Base-by-base conservation (phyloP, 2,113 vertebrate genomes). In the Ranitomeya variabilis region DNA sequence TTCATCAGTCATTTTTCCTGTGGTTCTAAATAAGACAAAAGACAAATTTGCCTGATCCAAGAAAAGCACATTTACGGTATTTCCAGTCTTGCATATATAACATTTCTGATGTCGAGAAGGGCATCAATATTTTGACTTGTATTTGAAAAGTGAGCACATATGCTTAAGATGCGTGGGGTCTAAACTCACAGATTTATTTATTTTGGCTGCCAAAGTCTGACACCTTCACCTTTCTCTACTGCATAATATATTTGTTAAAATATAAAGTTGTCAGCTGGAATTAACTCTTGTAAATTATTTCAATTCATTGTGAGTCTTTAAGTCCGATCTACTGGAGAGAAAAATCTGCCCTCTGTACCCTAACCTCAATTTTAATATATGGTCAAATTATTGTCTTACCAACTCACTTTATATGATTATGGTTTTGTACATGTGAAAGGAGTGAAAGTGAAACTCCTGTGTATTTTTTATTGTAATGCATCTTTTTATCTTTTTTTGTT, bases 121-220 rank as follows among this genome's bases (percentile, higher is more conserved):
- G 62, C 81, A 67, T 69, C 62, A 83, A 69, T 83, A 83, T 83
- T 83, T 83, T 67, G 81, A 83, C 81, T 83, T 69, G 57, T 81
- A 57, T 81, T 62, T 81, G 21, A 69, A 69, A 52, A 52, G 14
- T 83, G 45, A n/a, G 1, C 37, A 83, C 37, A 66, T 66, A 51
- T 66, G 13, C 64, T 52, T 69, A 18, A 55, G 55, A 23, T 83
- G 62, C 7, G 62, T 67, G 81, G 64, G 62, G 81, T 69, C 81
- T 83, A 54, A 21, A 69, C 45, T 83, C 54, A 45, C 45, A 83
- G 62, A 37, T 83, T 52, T 83, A 67, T 83, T 83, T 69, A 83
- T 67, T 67, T 83, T 83, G 62, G 81, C 62, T 69, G 62, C 45
- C 37, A n/a, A 54, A 69, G 11, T n/a, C 31, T 69, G 81, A 83